These are phyloP conservation scores for Acrobasis repandana DNA, from an alignment of 2,888 invertebrate genomes.

Conservation along the genomic window DNA sequence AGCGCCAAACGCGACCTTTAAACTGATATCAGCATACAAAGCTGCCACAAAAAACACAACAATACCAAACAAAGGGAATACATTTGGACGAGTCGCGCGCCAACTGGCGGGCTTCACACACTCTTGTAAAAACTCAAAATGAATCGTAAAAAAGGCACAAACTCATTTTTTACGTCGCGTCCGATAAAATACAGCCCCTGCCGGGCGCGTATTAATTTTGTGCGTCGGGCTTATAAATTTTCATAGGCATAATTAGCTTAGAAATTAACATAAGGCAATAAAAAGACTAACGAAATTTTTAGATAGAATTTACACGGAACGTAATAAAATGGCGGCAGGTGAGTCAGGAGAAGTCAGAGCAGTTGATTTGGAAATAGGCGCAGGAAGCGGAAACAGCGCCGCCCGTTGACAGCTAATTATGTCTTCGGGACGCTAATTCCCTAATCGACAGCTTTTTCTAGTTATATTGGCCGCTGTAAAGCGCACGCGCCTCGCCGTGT, in stretches of 20 bases:
- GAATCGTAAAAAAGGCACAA: constrained; percentile 70
- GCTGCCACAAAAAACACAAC: constrained; percentile 53
- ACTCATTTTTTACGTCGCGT: constrained; percentile 55
- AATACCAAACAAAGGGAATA: constrained; percentile 72
- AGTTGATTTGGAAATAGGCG: constrained; percentile 77
- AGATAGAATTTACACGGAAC: constrained; percentile 70
- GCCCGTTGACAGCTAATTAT: constrained; percentile 80
- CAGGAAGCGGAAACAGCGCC: constrained; percentile 78
- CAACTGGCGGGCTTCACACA: constrained; percentile 69
- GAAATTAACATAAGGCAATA: constrained; percentile 81
- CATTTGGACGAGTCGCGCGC: constrained; percentile 63
- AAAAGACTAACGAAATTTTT: constrained; percentile 80
- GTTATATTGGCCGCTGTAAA: constrained; percentile 40
- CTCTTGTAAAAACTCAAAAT: constrained; percentile 62
- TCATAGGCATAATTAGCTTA: constrained; percentile 81
- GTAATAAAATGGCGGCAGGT: constrained; percentile 73
- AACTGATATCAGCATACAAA: constrained; percentile 66
- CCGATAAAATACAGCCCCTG: constrained; percentile 70
- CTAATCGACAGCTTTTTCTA: constrained; percentile 73
- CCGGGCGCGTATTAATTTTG: constrained; percentile 72
- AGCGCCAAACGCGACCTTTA: constrained; percentile 58
- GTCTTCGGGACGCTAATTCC: constrained; percentile 70
- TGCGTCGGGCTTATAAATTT: constrained; percentile 75
- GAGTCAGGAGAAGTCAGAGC: constrained; percentile 40
- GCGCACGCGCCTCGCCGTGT: constrained; percentile 38